A percentile compares a stretch with the other conserved stretches of the same genome.
Evolutionary conservation across 1,140 invertebrate species (phyloP).

Genomic region (Achroia grisella): DNA sequence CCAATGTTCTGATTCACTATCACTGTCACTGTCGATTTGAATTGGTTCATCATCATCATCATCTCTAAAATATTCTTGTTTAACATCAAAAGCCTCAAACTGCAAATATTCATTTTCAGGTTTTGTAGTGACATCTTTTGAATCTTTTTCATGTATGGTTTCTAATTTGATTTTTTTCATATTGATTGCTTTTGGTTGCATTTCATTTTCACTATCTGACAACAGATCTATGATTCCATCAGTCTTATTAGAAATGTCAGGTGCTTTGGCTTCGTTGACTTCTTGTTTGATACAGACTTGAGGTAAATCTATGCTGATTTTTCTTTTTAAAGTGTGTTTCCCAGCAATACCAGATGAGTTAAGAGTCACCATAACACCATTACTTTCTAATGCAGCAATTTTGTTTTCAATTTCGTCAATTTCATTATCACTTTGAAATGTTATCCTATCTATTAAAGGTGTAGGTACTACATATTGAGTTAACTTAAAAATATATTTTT

Average conservation of each 20-base stretch:
- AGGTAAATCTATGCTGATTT: constrained; percentile 8
- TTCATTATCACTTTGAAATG: constrained; percentile 41
- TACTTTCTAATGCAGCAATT: constrained; percentile 14
- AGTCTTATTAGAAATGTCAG: constrained; percentile 3
- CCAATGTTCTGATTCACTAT: constrained; percentile 55
- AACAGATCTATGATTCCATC: constrained; percentile 19
- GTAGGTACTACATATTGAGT: constrained; percentile 18
- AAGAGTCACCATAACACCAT: constrained; percentile 1
- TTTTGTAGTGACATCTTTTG: constrained; percentile 24
- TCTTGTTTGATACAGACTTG: no score
- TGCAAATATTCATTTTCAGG: constrained; percentile 42
- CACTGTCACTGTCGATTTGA: constrained; percentile 53
- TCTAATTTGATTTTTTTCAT: constrained; percentile 39
- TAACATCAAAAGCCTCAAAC: constrained; percentile 56
- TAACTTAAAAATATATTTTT: constrained; percentile 58
- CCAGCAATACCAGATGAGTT: not conserved
- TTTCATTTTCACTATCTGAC: constrained; percentile 36
- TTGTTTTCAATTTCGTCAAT: constrained; percentile 23
- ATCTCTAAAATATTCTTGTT: constrained; percentile 41
- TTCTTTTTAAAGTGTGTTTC: constrained; percentile 26
- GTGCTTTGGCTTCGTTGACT: constrained; percentile 9
- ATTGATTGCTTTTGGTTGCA: constrained; percentile 6
- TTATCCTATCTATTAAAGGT: constrained; percentile 29
- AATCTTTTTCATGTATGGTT: constrained; percentile 6
- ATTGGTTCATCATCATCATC: constrained; percentile 51